Evolutionary conservation across 2,113 vertebrate genomes (phyloP).

Genomic region (Taxidea taxus): DNA sequence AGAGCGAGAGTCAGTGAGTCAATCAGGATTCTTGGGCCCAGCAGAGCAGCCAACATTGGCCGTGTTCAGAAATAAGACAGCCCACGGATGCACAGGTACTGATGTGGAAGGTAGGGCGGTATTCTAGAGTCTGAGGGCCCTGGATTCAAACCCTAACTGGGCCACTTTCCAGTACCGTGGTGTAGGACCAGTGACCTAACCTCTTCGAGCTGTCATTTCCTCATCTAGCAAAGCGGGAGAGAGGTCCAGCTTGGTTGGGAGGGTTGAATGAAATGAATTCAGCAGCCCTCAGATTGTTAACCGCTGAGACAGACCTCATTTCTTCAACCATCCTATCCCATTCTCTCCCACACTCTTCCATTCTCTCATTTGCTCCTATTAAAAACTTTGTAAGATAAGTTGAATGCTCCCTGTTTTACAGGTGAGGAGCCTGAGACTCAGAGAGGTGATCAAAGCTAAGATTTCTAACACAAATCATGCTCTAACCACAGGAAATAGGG

Average conservation of each 20-base stretch:
- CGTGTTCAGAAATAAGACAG: slow-evolving; percentile 21
- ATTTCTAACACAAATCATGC: background rate
- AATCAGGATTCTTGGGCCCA: background rate
- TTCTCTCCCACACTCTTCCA: background rate
- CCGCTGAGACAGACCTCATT: background rate
- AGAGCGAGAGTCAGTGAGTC: background rate
- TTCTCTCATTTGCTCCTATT: background rate
- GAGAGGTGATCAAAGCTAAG: background rate
- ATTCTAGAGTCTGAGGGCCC: background rate
- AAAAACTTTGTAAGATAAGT: background rate
- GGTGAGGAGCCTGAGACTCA: background rate
- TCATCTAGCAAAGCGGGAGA: background rate
- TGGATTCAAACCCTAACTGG: background rate
- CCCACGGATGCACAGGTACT: rapidly evolving
- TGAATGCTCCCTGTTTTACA: background rate
- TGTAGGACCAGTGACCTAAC: background rate
- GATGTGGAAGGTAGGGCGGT: background rate
- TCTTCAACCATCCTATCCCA: background rate
- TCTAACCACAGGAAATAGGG: background rate
- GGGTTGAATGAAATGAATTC: background rate
- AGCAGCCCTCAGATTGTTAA: background rate
- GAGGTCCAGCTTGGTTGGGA: background rate
- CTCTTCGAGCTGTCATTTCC: background rate
- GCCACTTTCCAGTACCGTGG: background rate
- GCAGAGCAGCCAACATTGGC: background rate